Evolutionary conservation across 1,140 invertebrate genomes (phyloP), one percentile per base, ranked within the genome.

Genomic region (Caenorhabditis remanei): DNA sequence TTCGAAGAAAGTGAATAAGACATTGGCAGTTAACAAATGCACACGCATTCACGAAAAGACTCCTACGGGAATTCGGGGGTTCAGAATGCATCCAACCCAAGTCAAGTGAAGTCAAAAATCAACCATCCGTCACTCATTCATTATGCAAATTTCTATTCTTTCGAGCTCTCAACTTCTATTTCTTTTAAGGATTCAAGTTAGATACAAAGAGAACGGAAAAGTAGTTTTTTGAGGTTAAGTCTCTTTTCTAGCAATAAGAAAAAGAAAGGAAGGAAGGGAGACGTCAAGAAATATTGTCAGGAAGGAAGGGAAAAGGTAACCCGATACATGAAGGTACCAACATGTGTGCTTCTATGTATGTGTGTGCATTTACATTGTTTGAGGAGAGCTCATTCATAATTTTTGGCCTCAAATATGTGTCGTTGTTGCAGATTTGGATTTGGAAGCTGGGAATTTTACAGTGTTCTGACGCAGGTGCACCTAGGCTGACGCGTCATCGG

Each of bases 101-200:
- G n/a, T 40, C 8, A 11, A 65, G 9, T 41, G 7, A 65, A 71
- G 40, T n/a, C 65, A 50, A 79, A 79, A 79, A 48, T 48, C 71
- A 79, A 79, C 71, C 71, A 79, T 48, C 71, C 71, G 71, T 79
- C 71, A 79, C 43, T 79, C 71, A 79, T 79, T 79, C 71, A 79
- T 79, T 79, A 79, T 79, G 71, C 71, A 79, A 79, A 79, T 79
- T 48, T 79, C 71, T 32, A 79, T 50, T 48, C 46, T 79, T 79
- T 46, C 21, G 4, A 32, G 13, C n/a, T 63, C 32, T 32, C 5
- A 40, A 63, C 61, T 21, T 63, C n/a, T 14, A 21, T 11, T 4
- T 32, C 61, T 63, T 11, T 21, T 8, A 63, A 24, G 61, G 32
- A 0, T 32, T 32, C 32, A 32, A 32, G 32, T 32, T 2, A 2